A percentile compares a stretch with the other conserved stretches of the same genome.
Conservation (phyloP, 2,113 vertebrate species). For the Perognathus longimembris region DNA sequence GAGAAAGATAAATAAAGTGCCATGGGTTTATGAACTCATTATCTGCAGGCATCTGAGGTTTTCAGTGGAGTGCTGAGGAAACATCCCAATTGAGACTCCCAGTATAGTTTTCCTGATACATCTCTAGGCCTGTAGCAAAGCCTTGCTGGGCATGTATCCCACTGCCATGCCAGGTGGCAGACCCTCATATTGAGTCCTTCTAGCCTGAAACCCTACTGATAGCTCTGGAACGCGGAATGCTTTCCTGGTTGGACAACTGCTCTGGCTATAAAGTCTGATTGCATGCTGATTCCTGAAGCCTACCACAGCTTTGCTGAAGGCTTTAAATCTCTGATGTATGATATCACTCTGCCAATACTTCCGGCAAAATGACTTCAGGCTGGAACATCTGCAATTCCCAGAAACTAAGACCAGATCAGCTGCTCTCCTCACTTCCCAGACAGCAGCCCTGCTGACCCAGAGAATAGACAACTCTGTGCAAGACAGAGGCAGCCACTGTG, state of each 20-base stretch:
- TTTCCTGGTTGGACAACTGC: slow-evolving; percentile 26
- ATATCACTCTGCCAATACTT: slow-evolving; percentile 4
- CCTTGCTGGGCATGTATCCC: slow-evolving; percentile 2
- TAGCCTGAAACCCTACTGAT: not conserved
- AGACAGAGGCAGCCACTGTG: not conserved
- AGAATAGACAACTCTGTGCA: not conserved
- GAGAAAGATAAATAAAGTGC: not conserved
- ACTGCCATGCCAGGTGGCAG: not conserved
- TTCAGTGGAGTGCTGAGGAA: not conserved
- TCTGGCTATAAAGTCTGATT: slow-evolving; percentile 1
- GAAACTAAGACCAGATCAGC: not conserved
- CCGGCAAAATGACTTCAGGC: not conserved
- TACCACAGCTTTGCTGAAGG: not conserved
- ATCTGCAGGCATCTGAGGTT: slow-evolving; percentile 5
- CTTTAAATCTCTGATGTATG: not conserved
- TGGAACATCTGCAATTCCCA: not conserved
- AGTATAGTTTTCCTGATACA: not conserved
- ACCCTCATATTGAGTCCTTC: not conserved
- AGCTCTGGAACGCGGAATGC: not conserved
- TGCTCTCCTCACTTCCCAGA: not conserved
- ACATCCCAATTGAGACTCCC: not conserved
- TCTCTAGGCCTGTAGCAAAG: slow-evolving; percentile 43
- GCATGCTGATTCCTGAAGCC: slow-evolving; percentile 6
- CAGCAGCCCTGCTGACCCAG: not conserved
- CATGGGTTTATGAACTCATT: not conserved